Percentiles rank a stretch among this genome's conserved stretches.
These are phyloP conservation scores for Dicaeum eximium DNA, from an alignment of 2,113 vertebrate species.

Conservation along the genomic window DNA sequence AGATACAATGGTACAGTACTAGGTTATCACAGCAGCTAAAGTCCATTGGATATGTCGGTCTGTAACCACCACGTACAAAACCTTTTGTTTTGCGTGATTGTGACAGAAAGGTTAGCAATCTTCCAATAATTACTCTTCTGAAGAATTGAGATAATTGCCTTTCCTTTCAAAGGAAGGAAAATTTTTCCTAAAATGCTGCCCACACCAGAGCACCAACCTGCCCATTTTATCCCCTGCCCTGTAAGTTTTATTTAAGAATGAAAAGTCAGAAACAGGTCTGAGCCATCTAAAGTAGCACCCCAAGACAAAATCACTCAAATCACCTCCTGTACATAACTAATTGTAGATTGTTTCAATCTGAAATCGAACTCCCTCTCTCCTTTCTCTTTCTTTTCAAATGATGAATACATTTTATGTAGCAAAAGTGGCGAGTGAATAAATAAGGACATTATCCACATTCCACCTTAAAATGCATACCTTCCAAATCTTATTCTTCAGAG, in stretches of 20 bases:
- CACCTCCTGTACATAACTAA: background rate
- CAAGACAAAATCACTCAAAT: background rate
- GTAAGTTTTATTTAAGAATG: background rate
- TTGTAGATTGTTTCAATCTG: background rate
- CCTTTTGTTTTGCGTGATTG: constrained; percentile 4
- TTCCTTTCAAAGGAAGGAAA: constrained; percentile 12
- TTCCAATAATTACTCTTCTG: constrained; percentile 42
- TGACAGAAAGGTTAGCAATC: constrained; percentile 50
- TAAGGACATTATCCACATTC: constrained; percentile 68
- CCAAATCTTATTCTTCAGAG: constrained; percentile 82
- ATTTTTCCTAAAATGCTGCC: constrained; percentile 24
- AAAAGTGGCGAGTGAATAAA: constrained; percentile 48
- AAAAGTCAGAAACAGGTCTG: background rate
- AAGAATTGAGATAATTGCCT: constrained; percentile 36
- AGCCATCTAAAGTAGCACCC: constrained; percentile 17
- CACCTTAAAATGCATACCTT: constrained; percentile 85
- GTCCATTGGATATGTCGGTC: constrained; percentile 8
- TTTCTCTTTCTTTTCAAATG: background rate
- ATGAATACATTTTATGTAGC: background rate
- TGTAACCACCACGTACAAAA: constrained; percentile 4
- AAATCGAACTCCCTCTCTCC: background rate
- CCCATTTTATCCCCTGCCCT: background rate
- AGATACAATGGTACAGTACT: constrained; percentile 57
- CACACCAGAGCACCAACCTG: background rate
- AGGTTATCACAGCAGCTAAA: constrained; percentile 38